These are phyloP conservation scores for Myanophis thanlyinensis DNA, from an alignment of 2,113 vertebrate genomes.

Conservation along the genomic window DNA sequence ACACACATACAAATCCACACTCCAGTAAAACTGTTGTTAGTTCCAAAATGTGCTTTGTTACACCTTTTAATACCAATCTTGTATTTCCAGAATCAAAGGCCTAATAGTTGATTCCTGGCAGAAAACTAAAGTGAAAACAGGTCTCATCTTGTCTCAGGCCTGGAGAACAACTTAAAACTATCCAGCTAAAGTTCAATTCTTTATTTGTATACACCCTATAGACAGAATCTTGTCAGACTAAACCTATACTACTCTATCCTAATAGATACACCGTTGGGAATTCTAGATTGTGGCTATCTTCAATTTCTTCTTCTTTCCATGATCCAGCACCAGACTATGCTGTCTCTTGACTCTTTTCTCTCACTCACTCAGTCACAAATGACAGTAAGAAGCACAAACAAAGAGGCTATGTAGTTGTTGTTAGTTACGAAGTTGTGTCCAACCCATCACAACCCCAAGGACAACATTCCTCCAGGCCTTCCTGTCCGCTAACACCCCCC, in stretches of 20 bases:
- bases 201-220: background rate
- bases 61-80: background rate
- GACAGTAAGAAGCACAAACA: background rate
- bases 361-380: background rate
- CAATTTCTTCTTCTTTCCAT: background rate
- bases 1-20: background rate
- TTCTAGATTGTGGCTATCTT: background rate
- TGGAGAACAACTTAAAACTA: background rate
- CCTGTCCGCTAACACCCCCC: too few relatives aligned
- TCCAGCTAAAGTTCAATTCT: background rate
- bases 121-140: background rate
- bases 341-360: background rate
- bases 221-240: background rate
- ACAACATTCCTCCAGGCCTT: too few relatives aligned
- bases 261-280: background rate
- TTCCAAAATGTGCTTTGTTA: background rate
- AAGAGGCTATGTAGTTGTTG: too few relatives aligned
- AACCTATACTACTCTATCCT: background rate
- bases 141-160: background rate
- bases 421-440: too few relatives aligned
- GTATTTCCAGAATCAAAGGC: background rate
- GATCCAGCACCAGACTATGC: background rate
- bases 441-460: too few relatives aligned
- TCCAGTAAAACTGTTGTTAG: background rate
- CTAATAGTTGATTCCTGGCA: background rate